Percentiles rank a stretch among this genome's conserved stretches.
These are phyloP conservation scores for Ormia ochracea DNA, from an alignment of 2,888 invertebrate species.

Conservation along the genomic window DNA sequence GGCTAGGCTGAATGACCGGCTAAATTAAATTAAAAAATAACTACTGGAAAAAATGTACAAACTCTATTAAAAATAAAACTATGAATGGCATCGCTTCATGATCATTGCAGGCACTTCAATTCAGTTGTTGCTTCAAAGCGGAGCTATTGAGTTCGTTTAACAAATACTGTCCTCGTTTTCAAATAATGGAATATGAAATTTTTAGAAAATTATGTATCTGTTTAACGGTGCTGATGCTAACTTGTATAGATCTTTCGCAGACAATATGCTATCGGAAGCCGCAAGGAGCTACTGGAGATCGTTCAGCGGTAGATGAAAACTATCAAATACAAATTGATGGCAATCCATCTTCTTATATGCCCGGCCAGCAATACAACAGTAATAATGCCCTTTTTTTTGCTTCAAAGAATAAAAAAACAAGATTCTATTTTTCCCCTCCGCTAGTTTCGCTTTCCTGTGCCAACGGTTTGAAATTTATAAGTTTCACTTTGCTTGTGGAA, in stretches of 20 bases:
- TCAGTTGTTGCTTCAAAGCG: slow-evolving; percentile 28
- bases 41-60: not conserved
- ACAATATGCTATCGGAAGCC: slow-evolving; percentile 77
- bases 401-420: not conserved
- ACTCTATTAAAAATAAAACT: not conserved
- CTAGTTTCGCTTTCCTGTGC: slow-evolving; percentile 83
- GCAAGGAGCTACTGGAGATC: slow-evolving; percentile 76
- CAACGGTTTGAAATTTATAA: slow-evolving; percentile 84
- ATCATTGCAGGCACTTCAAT: not conserved
- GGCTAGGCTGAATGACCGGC: not conserved
- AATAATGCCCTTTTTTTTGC: slow-evolving; percentile 65
- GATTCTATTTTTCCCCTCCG: not conserved
- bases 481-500: slow-evolving; percentile 89
- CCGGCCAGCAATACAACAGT: slow-evolving; percentile 86
- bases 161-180: not conserved
- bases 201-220: not conserved
- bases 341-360: slow-evolving; percentile 82
- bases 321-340: slow-evolving; percentile 84
- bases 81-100: slow-evolving; percentile 40
- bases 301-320: slow-evolving; percentile 81
- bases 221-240: not conserved
- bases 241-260: not conserved
- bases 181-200: slow-evolving; percentile 1
- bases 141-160: slow-evolving; percentile 23
- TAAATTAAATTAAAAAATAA: not conserved